Percentiles rank a stretch among this genome's conserved stretches.
Conservation (phyloP, 2,797 vertebrate genomes). For the Pipistrellus pipistrellus region DNA sequence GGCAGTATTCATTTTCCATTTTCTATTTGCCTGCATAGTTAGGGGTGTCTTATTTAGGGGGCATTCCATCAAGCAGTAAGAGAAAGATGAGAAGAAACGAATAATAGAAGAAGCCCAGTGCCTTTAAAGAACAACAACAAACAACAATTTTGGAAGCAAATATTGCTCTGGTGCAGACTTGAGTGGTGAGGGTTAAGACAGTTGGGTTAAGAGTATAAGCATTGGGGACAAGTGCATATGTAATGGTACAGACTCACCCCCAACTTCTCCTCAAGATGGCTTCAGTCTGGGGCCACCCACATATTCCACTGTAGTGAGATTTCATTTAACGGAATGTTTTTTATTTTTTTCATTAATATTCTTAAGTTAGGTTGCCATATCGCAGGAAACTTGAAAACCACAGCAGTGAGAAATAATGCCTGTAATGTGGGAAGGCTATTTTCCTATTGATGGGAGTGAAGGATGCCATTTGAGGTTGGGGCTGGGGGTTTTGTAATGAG, state of each 20-base stretch:
- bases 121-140: background rate
- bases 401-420: conserved; percentile 8
- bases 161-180: conserved; percentile 30
- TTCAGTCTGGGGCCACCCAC: background rate
- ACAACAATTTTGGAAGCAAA: conserved; percentile 11
- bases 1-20: conserved; percentile 37
- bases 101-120: background rate
- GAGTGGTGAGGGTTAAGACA: conserved; percentile 23
- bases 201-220: conserved; percentile 39
- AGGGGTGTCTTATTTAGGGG: conserved; percentile 16
- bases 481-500: background rate
- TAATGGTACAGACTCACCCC: background rate
- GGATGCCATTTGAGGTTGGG: background rate
- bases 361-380: conserved; percentile 23
- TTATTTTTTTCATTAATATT: background rate
- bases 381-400: conserved; percentile 1
- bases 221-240: background rate
- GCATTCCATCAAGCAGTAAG: background rate
- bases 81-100: conserved; percentile 23
- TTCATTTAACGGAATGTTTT: conserved; percentile 20
- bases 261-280: no score
- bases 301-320: background rate
- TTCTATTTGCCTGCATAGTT: background rate
- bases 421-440: background rate
- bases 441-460: background rate